Base-by-base conservation (phyloP, 2,888 invertebrate genomes). In the Scaptodrosophila latifasciaeformis region DNA sequence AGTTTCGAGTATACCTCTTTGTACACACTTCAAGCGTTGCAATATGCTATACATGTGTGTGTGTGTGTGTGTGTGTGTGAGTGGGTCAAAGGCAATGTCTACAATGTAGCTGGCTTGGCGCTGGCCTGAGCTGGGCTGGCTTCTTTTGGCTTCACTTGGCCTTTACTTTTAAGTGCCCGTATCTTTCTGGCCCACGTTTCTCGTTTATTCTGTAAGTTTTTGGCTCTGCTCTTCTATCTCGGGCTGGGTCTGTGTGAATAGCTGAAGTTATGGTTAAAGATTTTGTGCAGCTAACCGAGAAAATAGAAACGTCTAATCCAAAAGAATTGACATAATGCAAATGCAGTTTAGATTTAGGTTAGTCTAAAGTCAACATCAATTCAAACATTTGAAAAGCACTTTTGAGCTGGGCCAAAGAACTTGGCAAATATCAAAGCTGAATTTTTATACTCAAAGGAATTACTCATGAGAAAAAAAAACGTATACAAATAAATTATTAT, bases 51-150 rank as follows among this genome's bases (percentile, higher is more conserved):
- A 2, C 15, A 24, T 40, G 24, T 27, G 21, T n/a, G 40, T 34
- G 37, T 49, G 37, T 43, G 31, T 37, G 39, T 37, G 47, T 13
- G 15, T 29, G 30, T 29, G 30, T 12, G 31, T 45, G 24, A 27
- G 42, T 49, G 60, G 70, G 69, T 76, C 76, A 76, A 76, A 72
- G 72, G 59, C 65, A 62, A 71, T 63, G 49, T 72, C 71, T 59
- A 75, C 74, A 70, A 55, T 65, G 70, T 59, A 65, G 67, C 58
- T 62, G 60, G n/a, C 48, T 49, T 69, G 60, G 55, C 63, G 69
- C 59, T 68, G 45, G 63, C 50, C 70, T 61, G n/a, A n/a, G n/a
- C n/a, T n/a, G n/a, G n/a, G n/a, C n/a, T n/a, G n/a, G n/a, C n/a
- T n/a, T n/a, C n/a, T n/a, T n/a, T n/a, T n/a, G n/a, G n/a, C n/a